Evolutionary conservation across 2,888 invertebrate species (phyloP).

Genomic region (Clivina fossor): DNA sequence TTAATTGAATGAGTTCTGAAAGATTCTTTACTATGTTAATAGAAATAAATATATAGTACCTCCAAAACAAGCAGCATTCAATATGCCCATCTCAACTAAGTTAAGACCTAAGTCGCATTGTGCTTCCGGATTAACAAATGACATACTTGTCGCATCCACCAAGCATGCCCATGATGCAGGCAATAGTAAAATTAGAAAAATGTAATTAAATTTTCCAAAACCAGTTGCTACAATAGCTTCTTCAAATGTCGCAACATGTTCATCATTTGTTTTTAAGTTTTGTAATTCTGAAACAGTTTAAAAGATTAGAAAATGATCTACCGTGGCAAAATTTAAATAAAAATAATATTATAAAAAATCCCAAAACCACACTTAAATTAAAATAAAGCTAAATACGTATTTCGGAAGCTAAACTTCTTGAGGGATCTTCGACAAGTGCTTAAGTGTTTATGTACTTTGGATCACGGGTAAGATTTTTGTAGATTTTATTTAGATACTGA

Average conservation of each 20-base stretch:
- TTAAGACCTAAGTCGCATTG: slow-evolving; percentile 72
- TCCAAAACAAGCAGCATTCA: slow-evolving; percentile 71
- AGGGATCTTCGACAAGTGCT: too few relatives aligned
- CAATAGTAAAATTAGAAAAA: slow-evolving; percentile 59
- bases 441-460: too few relatives aligned
- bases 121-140: slow-evolving; percentile 73
- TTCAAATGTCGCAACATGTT: slow-evolving; percentile 73
- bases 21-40: neutral
- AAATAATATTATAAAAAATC: too few relatives aligned
- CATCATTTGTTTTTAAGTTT: too few relatives aligned
- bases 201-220: slow-evolving; percentile 70
- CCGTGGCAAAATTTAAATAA: too few relatives aligned
- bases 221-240: slow-evolving; percentile 67
- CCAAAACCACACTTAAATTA: too few relatives aligned
- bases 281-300: too few relatives aligned
- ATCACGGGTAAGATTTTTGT: too few relatives aligned
- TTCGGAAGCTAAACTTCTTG: too few relatives aligned
- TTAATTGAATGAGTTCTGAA: neutral
- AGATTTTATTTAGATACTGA: too few relatives aligned
- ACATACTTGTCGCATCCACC: slow-evolving; percentile 71
- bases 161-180: slow-evolving; percentile 69
- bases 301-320: too few relatives aligned
- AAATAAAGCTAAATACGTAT: too few relatives aligned
- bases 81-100: slow-evolving; percentile 68
- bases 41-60: slow-evolving; percentile 56